Conservation (phyloP, 2,113 vertebrate genomes). For the Chloebia gouldiae region DNA sequence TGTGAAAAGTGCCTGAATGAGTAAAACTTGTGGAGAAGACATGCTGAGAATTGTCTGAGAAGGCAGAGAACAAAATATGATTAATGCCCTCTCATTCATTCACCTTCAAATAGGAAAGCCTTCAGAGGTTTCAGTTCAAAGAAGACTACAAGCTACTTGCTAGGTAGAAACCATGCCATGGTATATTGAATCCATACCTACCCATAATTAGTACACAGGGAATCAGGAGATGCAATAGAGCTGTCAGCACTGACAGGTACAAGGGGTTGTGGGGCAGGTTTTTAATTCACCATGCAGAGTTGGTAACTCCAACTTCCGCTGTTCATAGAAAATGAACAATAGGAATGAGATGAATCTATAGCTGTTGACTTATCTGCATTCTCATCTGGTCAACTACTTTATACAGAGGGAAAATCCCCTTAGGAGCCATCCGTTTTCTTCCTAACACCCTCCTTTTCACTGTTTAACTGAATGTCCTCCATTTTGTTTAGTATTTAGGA, state of each 20-base stretch:
- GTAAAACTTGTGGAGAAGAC: neutral
- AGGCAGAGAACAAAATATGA: neutral
- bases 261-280: fast-evolving
- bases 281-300: fast-evolving
- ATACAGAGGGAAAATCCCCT: neutral
- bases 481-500: neutral
- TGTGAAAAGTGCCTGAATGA: neutral
- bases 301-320: neutral
- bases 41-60: neutral
- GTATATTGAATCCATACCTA: neutral
- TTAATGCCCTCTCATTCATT: neutral
- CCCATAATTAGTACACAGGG: neutral
- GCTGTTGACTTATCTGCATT: neutral
- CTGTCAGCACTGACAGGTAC: neutral
- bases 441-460: neutral
- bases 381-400: neutral
- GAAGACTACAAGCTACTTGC: neutral
- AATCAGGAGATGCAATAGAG: neutral
- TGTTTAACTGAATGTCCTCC: neutral
- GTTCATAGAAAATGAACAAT: neutral
- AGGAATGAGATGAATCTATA: neutral
- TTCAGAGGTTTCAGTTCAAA: neutral
- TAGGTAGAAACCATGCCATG: neutral
- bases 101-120: neutral
- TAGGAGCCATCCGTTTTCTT: neutral